Percentiles rank a stretch among this genome's conserved stretches.
Conservation (phyloP, 1,140 invertebrate genomes). For the Armadillidium nasatum region DNA sequence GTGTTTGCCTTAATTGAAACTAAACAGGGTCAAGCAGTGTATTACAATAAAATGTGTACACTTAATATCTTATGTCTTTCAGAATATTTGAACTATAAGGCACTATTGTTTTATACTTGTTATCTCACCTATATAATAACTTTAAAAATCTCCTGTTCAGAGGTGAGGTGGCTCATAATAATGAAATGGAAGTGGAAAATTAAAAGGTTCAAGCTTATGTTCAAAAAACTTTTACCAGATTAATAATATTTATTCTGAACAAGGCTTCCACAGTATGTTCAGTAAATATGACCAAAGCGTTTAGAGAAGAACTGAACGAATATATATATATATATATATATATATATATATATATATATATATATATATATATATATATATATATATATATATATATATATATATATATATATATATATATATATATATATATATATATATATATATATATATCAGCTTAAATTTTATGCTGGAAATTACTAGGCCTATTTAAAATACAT, state of each 20-base stretch:
- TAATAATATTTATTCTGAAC: neutral
- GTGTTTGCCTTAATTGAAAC: constrained; percentile 12
- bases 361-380: constrained; percentile 15
- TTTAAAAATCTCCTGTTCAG: neutral
- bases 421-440: constrained; percentile 22
- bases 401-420: constrained; percentile 22
- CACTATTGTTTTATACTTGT: constrained; percentile 12
- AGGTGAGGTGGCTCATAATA: constrained; percentile 3
- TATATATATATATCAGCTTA: constrained; percentile 6
- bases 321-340: constrained; percentile 14
- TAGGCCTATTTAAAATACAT: constrained; percentile 1
- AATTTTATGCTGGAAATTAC: neutral
- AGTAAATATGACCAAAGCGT: constrained; percentile 1
- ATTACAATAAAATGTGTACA: constrained; percentile 12
- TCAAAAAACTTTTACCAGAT: constrained; percentile 1
- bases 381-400: constrained; percentile 17
- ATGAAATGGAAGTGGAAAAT: neutral
- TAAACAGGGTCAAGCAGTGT: constrained; percentile 11
- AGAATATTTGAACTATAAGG: constrained; percentile 13
- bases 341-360: constrained; percentile 15
- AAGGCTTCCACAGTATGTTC: constrained; percentile 11
- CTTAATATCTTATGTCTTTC: constrained; percentile 10
- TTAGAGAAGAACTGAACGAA: neutral
- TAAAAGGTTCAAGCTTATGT: constrained; percentile 1
- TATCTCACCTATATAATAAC: neutral